These are phyloP conservation scores for Lepidonotus clava DNA, from an alignment of 2,888 invertebrate genomes.

Conservation along the genomic window DNA sequence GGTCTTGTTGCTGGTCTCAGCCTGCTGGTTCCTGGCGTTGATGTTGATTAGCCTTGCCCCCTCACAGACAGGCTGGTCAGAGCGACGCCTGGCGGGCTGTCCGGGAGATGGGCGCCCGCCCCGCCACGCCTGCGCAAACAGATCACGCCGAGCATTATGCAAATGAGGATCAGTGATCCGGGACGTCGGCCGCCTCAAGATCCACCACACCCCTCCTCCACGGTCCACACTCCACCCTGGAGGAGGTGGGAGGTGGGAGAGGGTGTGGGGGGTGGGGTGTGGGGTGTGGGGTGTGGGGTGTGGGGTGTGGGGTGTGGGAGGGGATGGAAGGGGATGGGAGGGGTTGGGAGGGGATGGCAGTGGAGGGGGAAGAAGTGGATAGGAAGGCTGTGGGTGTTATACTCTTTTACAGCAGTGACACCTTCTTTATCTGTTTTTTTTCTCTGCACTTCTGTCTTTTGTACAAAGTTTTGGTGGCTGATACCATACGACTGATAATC, in stretches of 20 bases:
- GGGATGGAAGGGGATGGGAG: not conserved
- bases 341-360: not conserved
- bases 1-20: not conserved
- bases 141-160: conserved; percentile 36
- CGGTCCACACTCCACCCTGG: not conserved
- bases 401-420: no score
- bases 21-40: not conserved
- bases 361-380: not conserved
- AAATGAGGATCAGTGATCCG: not conserved
- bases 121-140: conserved; percentile 46
- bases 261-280: not conserved
- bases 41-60: conserved; percentile 36
- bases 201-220: not conserved
- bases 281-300: not conserved
- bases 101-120: not conserved
- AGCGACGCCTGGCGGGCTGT: conserved; percentile 41
- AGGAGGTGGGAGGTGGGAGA: not conserved
- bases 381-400: not conserved
- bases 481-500: no score
- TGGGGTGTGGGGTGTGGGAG: not conserved
- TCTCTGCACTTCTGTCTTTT: no score
- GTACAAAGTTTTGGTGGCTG: no score
- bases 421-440: no score
- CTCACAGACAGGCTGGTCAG: conserved; percentile 16
- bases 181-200: conserved; percentile 35